Conservation (phyloP, 2,888 invertebrate genomes). For the Heteropelma amictum region DNA sequence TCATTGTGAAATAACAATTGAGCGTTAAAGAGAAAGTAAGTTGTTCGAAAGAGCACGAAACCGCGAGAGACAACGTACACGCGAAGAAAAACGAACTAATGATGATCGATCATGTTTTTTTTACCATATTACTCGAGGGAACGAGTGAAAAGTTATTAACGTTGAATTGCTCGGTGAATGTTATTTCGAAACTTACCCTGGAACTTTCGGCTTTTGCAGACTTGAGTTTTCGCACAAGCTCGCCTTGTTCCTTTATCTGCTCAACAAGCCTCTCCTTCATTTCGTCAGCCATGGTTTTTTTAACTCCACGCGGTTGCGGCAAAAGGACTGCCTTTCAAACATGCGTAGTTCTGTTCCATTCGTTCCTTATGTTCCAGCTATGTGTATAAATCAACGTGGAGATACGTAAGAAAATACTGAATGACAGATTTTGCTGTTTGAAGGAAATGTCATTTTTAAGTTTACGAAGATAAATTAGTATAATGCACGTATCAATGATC, state of each 20-base stretch:
- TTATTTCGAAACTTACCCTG: constrained; percentile 80
- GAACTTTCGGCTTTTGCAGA: constrained; percentile 87
- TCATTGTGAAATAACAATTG: constrained; percentile 4
- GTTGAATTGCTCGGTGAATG: neutral
- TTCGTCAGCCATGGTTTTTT: constrained; percentile 72
- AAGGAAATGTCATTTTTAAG: too few species aligned
- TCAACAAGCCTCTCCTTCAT: constrained; percentile 80
- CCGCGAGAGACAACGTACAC: neutral
- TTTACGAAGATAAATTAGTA: too few species aligned
- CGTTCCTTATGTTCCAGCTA: constrained; percentile 46
- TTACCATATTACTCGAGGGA: constrained; percentile 36
- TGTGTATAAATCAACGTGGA: neutral
- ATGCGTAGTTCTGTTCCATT: constrained; percentile 52
- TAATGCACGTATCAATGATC: too few species aligned
- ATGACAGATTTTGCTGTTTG: neutral
- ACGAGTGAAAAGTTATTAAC: neutral
- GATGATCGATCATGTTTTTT: neutral
- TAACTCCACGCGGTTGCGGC: constrained; percentile 54
- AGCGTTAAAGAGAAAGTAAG: constrained; percentile 8
- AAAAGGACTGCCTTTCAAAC: constrained; percentile 1
- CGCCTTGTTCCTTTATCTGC: constrained; percentile 86
- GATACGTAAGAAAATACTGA: neutral
- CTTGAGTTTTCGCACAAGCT: constrained; percentile 89
- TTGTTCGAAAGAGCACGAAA: neutral
- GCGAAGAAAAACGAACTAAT: neutral